These are phyloP conservation scores for Gymnosoma rotundatum DNA, from an alignment of 2,888 invertebrate species.

Conservation along the genomic window DNA sequence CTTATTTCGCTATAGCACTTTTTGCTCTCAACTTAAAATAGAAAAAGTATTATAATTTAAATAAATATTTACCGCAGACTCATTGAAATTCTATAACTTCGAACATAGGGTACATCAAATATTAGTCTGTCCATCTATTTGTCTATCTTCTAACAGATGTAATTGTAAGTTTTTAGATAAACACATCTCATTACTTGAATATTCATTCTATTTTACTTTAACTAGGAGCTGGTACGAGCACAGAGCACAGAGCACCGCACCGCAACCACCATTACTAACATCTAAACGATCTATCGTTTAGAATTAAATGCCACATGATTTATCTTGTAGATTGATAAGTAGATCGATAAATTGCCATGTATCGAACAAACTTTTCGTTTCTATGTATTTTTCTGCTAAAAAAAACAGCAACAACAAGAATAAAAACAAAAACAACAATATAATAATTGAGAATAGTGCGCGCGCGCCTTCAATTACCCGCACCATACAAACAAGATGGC, in stretches of 20 bases:
- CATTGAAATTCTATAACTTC: neutral
- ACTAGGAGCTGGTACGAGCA: neutral
- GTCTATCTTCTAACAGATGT: slow-evolving; percentile 56
- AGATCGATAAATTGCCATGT: slow-evolving; percentile 70
- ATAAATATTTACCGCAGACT: neutral
- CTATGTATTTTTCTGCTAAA: slow-evolving; percentile 67
- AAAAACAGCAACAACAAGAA: too few species aligned
- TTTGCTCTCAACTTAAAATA: too few species aligned
- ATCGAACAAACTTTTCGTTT: slow-evolving; percentile 74
- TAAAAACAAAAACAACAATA: slow-evolving; percentile 21
- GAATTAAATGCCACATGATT: slow-evolving; percentile 78
- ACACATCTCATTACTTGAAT: slow-evolving; percentile 66
- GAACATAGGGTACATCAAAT: slow-evolving; percentile 8
- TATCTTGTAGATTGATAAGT: slow-evolving; percentile 82
- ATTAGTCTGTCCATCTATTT: slow-evolving; percentile 20
- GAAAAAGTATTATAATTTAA: too few species aligned
- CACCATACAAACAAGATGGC: slow-evolving; percentile 21
- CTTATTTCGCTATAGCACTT: too few species aligned
- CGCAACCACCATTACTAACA: slow-evolving; percentile 34
- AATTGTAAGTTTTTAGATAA: slow-evolving; percentile 64
- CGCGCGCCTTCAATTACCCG: slow-evolving; percentile 65
- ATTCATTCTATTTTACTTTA: slow-evolving; percentile 28
- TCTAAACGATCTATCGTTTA: slow-evolving; percentile 70
- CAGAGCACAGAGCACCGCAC: neutral
- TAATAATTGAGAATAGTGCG: slow-evolving; percentile 57